These are phyloP conservation scores for Amorpha juglandis DNA, from an alignment of 2,888 invertebrate species.

Conservation along the genomic window DNA sequence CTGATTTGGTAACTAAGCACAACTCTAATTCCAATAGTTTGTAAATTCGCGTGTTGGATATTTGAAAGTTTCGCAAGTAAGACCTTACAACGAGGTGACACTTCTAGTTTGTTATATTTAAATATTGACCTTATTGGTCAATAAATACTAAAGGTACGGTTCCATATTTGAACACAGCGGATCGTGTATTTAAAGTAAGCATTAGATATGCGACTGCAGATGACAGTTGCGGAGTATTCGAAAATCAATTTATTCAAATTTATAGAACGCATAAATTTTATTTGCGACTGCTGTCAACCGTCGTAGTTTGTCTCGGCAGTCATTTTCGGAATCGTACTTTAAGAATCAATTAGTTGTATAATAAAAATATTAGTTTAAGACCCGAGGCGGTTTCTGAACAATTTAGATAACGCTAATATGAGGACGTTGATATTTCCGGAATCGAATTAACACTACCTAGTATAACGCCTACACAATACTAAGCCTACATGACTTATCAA, in stretches of 20 bases:
- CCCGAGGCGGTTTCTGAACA: not conserved
- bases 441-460: not conserved
- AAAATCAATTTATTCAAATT: not conserved
- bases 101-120: slow-evolving; percentile 37
- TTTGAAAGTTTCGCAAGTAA: slow-evolving; percentile 17
- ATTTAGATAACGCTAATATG: not conserved
- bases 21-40: not conserved
- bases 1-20: not conserved
- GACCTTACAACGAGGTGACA: slow-evolving; percentile 36
- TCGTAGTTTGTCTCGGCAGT: not conserved
- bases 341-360: slow-evolving; percentile 10
- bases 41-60: not conserved
- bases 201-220: not conserved
- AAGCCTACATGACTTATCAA: not conserved
- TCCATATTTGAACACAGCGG: not conserved
- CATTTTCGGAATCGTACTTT: not conserved
- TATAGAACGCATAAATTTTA: not conserved
- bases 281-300: not conserved
- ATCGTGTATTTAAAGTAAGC: not conserved
- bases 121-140: slow-evolving; percentile 43
- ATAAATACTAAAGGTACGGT: slow-evolving; percentile 30
- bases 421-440: slow-evolving; percentile 11
- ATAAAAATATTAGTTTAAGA: slow-evolving; percentile 5
- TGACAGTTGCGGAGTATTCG: not conserved
- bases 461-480: not conserved